phyloP scores from a whole-genome alignment of 2,113 vertebrate species.

The Syngnathus typhle region DNA sequence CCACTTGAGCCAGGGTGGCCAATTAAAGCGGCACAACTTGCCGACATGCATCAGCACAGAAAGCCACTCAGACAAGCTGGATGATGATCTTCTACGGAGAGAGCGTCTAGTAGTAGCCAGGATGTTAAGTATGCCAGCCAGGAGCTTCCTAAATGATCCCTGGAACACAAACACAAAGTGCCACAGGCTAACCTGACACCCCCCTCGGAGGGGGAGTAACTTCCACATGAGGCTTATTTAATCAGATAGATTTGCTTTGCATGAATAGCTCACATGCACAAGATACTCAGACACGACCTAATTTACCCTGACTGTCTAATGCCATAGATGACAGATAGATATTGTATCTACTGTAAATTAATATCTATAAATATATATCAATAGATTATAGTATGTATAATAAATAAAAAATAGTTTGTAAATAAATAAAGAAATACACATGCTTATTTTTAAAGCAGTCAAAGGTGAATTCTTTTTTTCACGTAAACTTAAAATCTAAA shows the following conservation, averaged over 20 bases:
- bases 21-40: constrained; percentile 48
- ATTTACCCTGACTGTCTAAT: not conserved
- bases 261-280: constrained; percentile 29
- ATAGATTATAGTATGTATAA: not conserved
- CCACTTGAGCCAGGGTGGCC: constrained; percentile 21
- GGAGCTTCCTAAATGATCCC: constrained; percentile 53
- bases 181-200: constrained; percentile 44
- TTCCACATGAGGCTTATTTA: constrained; percentile 51
- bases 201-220: constrained; percentile 13
- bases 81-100: constrained; percentile 29
- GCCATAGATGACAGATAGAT: not conserved
- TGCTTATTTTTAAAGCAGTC: too few relatives aligned
- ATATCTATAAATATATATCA: not conserved
- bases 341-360: too few relatives aligned
- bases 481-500: too few relatives aligned
- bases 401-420: too few relatives aligned
- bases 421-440: too few relatives aligned
- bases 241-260: constrained; percentile 41
- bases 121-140: constrained; percentile 56
- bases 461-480: too few relatives aligned
- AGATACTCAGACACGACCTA: not conserved
- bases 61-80: constrained; percentile 34
- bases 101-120: constrained; percentile 54
- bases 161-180: constrained; percentile 45
- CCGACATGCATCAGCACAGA: constrained; percentile 43